Evolutionary conservation across 2,888 invertebrate genomes (phyloP).

Genomic region (Eupithecia subumbrata): DNA sequence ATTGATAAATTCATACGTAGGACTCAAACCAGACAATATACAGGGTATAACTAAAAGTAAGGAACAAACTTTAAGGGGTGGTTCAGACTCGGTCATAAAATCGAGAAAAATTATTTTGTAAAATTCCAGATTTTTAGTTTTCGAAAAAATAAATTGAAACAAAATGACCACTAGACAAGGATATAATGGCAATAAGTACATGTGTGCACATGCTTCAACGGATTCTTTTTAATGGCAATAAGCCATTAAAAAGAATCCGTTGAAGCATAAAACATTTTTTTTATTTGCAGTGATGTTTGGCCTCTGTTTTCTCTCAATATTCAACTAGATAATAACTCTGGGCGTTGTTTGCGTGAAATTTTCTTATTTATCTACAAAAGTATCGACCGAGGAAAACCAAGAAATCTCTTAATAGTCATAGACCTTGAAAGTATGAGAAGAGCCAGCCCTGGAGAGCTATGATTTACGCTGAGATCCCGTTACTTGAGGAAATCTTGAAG

Average conservation of each 20-base stretch:
- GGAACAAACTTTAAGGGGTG: too few relatives aligned
- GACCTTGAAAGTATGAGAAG: slow-evolving; percentile 70
- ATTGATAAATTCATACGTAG: slow-evolving; percentile 50
- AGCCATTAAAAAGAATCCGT: background rate
- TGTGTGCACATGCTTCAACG: too few relatives aligned
- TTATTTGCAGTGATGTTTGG: background rate
- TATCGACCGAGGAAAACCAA: slow-evolving; percentile 59
- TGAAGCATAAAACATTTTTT: background rate
- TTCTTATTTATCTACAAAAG: slow-evolving; percentile 52
- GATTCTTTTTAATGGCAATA: too few relatives aligned
- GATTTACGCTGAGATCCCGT: slow-evolving; percentile 72
- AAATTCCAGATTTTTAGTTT: too few relatives aligned
- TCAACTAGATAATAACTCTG: slow-evolving; percentile 37
- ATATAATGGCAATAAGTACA: too few relatives aligned
- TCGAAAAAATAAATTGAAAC: too few relatives aligned
- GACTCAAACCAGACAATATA: slow-evolving; percentile 1
- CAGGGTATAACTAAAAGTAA: too few relatives aligned
- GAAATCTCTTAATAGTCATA: slow-evolving; percentile 69
- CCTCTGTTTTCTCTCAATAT: slow-evolving; percentile 27
- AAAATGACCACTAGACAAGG: too few relatives aligned
- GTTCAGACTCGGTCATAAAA: too few relatives aligned
- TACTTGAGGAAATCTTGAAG: slow-evolving; percentile 71
- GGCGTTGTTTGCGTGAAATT: slow-evolving; percentile 18
- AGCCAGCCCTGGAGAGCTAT: slow-evolving; percentile 68
- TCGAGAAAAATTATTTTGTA: too few relatives aligned